Base-by-base conservation (phyloP, 1,140 invertebrate species). In the Halesus radiatus region DNA sequence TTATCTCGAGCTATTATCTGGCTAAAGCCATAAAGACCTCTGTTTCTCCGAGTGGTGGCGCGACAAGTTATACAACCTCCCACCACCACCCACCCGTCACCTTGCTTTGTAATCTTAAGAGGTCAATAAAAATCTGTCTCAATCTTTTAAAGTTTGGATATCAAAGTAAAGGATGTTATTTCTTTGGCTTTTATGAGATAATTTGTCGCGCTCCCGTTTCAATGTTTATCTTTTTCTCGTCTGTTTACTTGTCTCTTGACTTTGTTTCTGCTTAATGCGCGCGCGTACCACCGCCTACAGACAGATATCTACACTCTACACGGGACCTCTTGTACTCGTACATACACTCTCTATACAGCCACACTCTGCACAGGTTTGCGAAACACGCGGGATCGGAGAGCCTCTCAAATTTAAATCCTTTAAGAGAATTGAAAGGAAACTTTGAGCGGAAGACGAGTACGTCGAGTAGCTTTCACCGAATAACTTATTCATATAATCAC, bases 1-100 rank as follows among this genome's bases (percentile, higher is more conserved):
- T 75, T 75, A 75, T 75, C 72, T 60, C 8, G 23, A 56, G 53
- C 72, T 58, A 75, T 75, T 75, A 75, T 75, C 54, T 56, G n/a
- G 23, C 68, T 53, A 23, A 56, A 26, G 72, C 54, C 54, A 58
- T 75, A 75, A 75, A 75, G 72, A 58, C 72, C 53, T 75, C 72
- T 72, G 68, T 23, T 72, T 72, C 68, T 37, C 37, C 22, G 68
- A 52, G 37, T 22, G 68, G 60, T 16, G 10, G 45, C 18, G 68
- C 18, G 16, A 13, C 18, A 20, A 23, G 45, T 53, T 23, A 72
- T 22, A 72, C 68, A 72, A 53, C 20, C 26, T 45, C 13, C 45
- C 20, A 26, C 6, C 45, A 53, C 3, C 20, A 53, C 53, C 15
- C 52, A 6, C 52, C 22, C 8, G 53, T 10, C 23, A 23, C 22